Evolutionary conservation across 1,140 invertebrate genomes (phyloP).

Genomic region (Drosophila sp.): DNA sequence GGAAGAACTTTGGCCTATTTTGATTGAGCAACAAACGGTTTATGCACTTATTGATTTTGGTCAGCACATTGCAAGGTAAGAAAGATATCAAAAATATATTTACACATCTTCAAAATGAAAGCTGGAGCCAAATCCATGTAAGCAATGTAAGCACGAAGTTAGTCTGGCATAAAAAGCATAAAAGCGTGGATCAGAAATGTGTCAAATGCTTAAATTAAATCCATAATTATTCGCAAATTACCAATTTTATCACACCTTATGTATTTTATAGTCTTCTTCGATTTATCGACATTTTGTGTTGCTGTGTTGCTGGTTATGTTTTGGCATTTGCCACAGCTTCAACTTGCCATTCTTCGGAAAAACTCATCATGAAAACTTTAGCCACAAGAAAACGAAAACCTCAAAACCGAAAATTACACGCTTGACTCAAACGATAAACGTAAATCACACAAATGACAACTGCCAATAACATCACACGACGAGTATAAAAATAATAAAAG

Average conservation of each 20-base stretch:
- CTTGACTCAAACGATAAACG: constrained; percentile 69
- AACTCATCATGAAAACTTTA: constrained; percentile 8
- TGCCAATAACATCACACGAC: constrained; percentile 62
- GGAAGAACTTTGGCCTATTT: no score
- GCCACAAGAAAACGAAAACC: constrained; percentile 1
- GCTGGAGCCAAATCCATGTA: no score
- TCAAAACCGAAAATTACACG: constrained; percentile 62
- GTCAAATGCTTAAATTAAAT: not conserved
- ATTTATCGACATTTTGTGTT: not conserved
- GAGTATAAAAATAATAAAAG: constrained; percentile 51
- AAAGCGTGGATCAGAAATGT: not conserved
- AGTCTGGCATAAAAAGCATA: no score
- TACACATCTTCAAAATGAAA: no score
- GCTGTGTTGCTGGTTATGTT: not conserved
- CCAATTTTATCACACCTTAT: not conserved
- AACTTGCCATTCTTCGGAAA: constrained; percentile 1
- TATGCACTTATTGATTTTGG: no score
- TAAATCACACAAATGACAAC: constrained; percentile 78
- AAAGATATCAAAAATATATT: no score
- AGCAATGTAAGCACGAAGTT: no score
- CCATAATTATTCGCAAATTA: constrained; percentile 1
- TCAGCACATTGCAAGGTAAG: no score
- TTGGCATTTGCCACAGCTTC: not conserved
- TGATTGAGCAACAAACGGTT: no score
- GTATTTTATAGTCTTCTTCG: not conserved